phyloP scores from a whole-genome alignment of 2,797 vertebrate species.

The Pangasius mekongensis region DNA sequence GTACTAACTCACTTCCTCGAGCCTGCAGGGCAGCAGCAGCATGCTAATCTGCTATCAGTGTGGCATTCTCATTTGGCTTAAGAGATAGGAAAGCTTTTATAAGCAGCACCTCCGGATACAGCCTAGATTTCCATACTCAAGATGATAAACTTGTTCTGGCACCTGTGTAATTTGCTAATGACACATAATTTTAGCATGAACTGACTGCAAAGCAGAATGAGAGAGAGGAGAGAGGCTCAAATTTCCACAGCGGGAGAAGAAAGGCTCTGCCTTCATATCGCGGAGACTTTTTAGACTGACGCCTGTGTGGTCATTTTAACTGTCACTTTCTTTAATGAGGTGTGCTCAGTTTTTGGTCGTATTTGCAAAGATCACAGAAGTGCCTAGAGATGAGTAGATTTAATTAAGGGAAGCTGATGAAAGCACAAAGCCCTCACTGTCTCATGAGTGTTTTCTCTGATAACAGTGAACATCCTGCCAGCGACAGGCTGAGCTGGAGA shows the following conservation, averaged over 20 bases:
- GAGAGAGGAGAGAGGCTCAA: slow-evolving; percentile 49
- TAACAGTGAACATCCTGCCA: slow-evolving; percentile 72
- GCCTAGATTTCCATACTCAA: slow-evolving; percentile 79
- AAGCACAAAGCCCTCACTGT: slow-evolving; percentile 73
- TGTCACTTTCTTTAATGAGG: slow-evolving; percentile 76
- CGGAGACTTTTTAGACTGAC: slow-evolving; percentile 28
- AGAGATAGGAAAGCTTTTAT: slow-evolving; percentile 79
- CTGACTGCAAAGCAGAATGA: slow-evolving; percentile 57
- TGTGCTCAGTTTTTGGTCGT: slow-evolving; percentile 73
- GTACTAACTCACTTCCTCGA: slow-evolving; percentile 76
- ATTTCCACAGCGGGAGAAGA: slow-evolving; percentile 62
- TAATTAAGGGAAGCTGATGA: slow-evolving; percentile 82
- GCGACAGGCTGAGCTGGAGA: slow-evolving; percentile 74
- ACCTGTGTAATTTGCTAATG: slow-evolving; percentile 87
- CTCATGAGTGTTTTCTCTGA: slow-evolving; percentile 76
- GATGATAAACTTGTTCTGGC: slow-evolving; percentile 83
- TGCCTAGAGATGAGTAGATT: slow-evolving; percentile 78
- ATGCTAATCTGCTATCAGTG: slow-evolving; percentile 83
- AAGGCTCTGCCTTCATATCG: slow-evolving; percentile 62
- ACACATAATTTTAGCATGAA: slow-evolving; percentile 77
- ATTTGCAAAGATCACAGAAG: slow-evolving; percentile 75
- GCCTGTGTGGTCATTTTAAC: slow-evolving; percentile 63
- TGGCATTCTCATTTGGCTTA: slow-evolving; percentile 82
- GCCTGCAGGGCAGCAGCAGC: slow-evolving; percentile 69
- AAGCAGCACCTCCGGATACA: slow-evolving; percentile 83